Evolutionary conservation across 64 coral and sea anemone genomes (phyloP).

Genomic region (Actinia tenebrosa): DNA sequence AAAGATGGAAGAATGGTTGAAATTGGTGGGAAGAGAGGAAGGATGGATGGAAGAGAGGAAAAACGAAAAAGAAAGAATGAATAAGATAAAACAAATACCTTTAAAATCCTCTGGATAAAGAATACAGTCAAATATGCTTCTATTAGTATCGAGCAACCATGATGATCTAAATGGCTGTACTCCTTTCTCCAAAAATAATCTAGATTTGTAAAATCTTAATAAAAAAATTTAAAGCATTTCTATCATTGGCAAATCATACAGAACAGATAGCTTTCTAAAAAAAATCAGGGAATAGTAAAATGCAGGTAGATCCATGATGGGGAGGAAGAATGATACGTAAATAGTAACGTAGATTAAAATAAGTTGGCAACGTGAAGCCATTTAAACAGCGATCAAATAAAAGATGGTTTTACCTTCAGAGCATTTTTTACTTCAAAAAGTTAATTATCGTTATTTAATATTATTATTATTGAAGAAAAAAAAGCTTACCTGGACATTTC

Average conservation of each 20-base stretch:
- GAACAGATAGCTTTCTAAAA: too few relatives aligned
- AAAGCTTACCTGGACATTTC: background rate
- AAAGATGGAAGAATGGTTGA: background rate
- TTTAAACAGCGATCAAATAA: too few relatives aligned
- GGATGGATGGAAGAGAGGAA: background rate
- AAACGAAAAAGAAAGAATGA: background rate
- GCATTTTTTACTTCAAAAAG: too few relatives aligned
- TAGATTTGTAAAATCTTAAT: constrained; percentile 13
- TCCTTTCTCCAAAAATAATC: background rate
- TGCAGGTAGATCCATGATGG: too few relatives aligned
- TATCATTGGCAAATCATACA: too few relatives aligned
- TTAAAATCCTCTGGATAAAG: constrained; percentile 7
- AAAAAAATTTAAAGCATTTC: background rate
- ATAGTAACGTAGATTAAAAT: too few relatives aligned
- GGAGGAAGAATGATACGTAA: too few relatives aligned
- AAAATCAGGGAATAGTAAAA: too few relatives aligned
- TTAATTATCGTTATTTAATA: background rate
- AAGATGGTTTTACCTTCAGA: too few relatives aligned
- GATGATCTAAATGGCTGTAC: background rate
- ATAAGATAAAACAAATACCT: background rate
- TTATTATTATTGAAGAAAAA: background rate
- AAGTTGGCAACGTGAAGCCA: too few relatives aligned
- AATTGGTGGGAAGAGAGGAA: too few relatives aligned
- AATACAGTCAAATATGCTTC: background rate
- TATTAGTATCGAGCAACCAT: background rate